These are phyloP conservation scores for Eupithecia pulchellata DNA, from an alignment of 2,888 invertebrate genomes.

Conservation along the genomic window DNA sequence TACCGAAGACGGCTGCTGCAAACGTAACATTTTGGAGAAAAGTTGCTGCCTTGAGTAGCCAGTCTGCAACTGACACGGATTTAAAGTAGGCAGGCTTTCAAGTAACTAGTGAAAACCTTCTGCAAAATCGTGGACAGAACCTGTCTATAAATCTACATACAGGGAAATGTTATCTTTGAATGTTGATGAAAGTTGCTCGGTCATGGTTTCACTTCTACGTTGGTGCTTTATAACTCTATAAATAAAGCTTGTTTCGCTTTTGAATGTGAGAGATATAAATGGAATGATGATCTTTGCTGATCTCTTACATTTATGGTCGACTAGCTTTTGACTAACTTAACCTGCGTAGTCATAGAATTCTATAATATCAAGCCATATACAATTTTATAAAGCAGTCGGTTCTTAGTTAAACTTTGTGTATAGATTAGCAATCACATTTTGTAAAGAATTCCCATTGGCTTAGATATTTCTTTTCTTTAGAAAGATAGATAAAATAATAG, in stretches of 20 bases:
- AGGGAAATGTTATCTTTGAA: slow-evolving; percentile 13
- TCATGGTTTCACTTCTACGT: slow-evolving; percentile 13
- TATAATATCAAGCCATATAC: neutral
- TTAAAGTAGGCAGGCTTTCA: neutral
- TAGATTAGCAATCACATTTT: neutral
- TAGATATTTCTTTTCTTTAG: neutral
- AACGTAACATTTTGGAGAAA: neutral
- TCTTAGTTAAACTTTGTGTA: neutral
- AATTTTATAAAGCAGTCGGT: neutral
- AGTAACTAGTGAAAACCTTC: slow-evolving; percentile 5
- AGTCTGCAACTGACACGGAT: slow-evolving; percentile 10
- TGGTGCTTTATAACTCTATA: slow-evolving; percentile 40
- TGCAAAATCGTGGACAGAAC: slow-evolving; percentile 1
- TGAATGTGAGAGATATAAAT: neutral
- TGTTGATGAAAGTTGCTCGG: slow-evolving; percentile 12
- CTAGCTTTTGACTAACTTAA: neutral
- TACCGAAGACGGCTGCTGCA: neutral
- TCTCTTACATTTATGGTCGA: neutral
- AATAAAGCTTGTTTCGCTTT: slow-evolving; percentile 15
- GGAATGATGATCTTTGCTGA: neutral
- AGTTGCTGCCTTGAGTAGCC: neutral
- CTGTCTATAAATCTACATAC: slow-evolving; percentile 4
- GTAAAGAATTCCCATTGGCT: neutral
- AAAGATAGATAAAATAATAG: no score
- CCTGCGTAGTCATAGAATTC: neutral